phyloP scores from a whole-genome alignment of 2,797 vertebrate genomes.

The Pyrocephalus nanus region DNA sequence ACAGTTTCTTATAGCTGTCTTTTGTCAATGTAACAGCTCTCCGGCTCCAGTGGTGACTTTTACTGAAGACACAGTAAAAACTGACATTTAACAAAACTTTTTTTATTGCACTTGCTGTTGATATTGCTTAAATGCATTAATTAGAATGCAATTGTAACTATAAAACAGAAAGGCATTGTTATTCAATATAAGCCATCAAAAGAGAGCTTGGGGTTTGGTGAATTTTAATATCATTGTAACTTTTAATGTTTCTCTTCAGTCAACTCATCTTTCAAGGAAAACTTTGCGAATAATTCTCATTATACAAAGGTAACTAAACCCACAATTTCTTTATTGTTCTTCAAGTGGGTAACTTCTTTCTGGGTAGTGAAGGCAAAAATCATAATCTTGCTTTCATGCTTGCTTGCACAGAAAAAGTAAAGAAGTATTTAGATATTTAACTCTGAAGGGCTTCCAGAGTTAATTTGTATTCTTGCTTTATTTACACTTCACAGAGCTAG shows the following conservation, averaged over 20 bases:
- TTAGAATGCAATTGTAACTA: neutral
- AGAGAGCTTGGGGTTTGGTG: neutral
- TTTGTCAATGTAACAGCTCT: neutral
- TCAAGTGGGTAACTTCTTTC: neutral
- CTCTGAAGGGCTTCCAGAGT: neutral
- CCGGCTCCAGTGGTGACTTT: neutral
- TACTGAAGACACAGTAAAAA: neutral
- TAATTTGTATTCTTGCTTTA: neutral
- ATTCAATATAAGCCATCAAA: neutral
- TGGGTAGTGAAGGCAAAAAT: neutral
- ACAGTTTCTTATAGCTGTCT: neutral
- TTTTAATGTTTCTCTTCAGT: neutral
- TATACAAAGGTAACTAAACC: neutral
- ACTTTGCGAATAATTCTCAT: neutral
- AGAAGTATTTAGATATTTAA: neutral
- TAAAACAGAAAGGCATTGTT: neutral
- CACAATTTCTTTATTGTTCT: neutral
- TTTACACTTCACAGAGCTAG: neutral
- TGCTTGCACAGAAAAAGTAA: neutral
- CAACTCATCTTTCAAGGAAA: neutral
- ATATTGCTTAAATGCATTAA: neutral
- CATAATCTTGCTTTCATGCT: neutral
- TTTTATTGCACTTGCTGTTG: neutral
- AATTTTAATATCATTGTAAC: neutral
- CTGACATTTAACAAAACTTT: neutral